Conservation (phyloP, 2,797 vertebrate species). For the Myripristis murdjan region DNA sequence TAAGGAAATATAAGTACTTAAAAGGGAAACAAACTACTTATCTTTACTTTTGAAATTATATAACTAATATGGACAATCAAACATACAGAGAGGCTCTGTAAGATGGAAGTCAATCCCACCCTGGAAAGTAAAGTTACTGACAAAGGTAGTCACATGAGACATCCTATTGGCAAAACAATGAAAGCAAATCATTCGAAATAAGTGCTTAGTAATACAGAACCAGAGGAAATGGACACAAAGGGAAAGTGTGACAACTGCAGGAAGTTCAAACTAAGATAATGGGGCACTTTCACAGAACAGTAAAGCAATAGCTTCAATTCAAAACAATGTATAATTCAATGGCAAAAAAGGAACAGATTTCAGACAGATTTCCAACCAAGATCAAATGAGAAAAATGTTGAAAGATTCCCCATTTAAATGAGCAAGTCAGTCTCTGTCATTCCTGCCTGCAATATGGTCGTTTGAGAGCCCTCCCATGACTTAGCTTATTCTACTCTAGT, state of each 20-base stretch:
- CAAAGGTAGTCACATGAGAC: conserved; percentile 45
- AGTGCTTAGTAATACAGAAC: conserved; percentile 36
- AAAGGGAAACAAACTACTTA: not conserved
- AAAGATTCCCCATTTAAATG: conserved; percentile 9
- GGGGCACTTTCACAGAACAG: conserved; percentile 31
- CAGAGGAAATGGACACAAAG: conserved; percentile 76
- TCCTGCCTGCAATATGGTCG: conserved; percentile 8
- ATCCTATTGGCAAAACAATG: conserved; percentile 42
- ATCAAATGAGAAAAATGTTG: not conserved
- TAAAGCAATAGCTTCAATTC: conserved; percentile 10
- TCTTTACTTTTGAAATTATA: not conserved
- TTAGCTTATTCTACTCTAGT: conserved; percentile 56
- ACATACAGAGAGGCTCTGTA: conserved; percentile 19
- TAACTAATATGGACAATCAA: not conserved
- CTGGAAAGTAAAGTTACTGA: conserved; percentile 41
- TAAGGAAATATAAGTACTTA: too few species aligned
- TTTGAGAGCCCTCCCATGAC: conserved; percentile 38
- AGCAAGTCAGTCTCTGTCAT: not conserved
- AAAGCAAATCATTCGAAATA: conserved; percentile 51
- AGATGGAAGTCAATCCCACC: conserved; percentile 18
- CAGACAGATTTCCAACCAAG: too few species aligned
- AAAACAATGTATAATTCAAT: conserved; percentile 1
- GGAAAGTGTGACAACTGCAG: conserved; percentile 55
- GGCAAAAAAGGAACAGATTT: not conserved
- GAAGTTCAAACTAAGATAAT: conserved; percentile 66